Percentiles rank a stretch among this genome's conserved stretches.
Conservation (phyloP, 2,113 vertebrate species). For the Marmota flaviventris region DNA sequence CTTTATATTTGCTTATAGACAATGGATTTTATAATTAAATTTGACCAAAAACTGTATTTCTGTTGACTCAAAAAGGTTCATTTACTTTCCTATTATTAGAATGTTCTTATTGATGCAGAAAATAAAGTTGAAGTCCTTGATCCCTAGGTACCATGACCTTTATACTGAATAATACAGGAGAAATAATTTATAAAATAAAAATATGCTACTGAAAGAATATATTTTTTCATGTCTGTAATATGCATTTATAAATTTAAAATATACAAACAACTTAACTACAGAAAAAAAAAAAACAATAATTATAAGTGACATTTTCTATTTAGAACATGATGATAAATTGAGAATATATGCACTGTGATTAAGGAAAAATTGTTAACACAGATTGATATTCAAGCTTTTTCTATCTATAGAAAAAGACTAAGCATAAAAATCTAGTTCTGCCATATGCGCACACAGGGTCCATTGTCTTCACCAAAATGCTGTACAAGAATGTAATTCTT, state of each 20-base stretch:
- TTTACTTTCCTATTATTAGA: not conserved
- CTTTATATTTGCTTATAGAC: not conserved
- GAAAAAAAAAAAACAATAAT: not conserved
- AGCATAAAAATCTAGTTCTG: not conserved
- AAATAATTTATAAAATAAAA: not conserved
- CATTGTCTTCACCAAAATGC: not conserved
- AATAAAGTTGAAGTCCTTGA: not conserved
- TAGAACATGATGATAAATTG: not conserved
- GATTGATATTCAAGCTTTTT: not conserved
- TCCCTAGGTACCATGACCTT: not conserved
- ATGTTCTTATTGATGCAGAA: not conserved
- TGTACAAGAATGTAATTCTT: not conserved
- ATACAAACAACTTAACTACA: not conserved
- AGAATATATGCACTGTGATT: not conserved
- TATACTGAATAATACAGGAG: not conserved
- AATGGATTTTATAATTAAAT: not conserved
- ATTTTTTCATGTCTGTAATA: not conserved
- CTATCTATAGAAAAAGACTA: not conserved
- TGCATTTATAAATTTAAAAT: not conserved
- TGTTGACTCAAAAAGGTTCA: not conserved
- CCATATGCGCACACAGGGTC: not conserved
- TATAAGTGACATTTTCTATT: not conserved
- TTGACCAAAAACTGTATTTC: not conserved
- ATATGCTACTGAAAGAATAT: not conserved
- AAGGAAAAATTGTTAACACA: not conserved